phyloP scores from a whole-genome alignment of 2,797 vertebrate species.

The Danio kyathit region DNA sequence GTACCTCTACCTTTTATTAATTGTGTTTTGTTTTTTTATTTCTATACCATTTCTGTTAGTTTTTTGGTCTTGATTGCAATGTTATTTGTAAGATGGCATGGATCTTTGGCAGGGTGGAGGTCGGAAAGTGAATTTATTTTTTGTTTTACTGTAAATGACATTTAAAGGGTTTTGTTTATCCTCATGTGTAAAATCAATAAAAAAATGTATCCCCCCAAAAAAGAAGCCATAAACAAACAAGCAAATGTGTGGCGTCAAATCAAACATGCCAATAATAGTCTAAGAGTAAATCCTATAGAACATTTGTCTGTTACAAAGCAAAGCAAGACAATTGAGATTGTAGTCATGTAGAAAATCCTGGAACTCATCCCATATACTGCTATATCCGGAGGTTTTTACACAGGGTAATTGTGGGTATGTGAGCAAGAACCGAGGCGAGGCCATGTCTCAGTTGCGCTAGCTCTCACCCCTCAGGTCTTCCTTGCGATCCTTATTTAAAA shows the following conservation, averaged over 20 bases:
- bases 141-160: too few species aligned
- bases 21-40: too few species aligned
- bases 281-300: background rate
- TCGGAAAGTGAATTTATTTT: too few species aligned
- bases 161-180: too few species aligned
- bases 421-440: constrained; percentile 30
- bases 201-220: too few species aligned
- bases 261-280: constrained; percentile 13
- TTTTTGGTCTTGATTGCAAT: too few species aligned
- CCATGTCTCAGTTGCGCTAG: constrained; percentile 46
- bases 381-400: constrained; percentile 34
- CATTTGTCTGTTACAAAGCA: background rate
- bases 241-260: constrained; percentile 12
- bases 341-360: constrained; percentile 21
- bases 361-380: constrained; percentile 26
- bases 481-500: constrained; percentile 44
- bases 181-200: too few species aligned
- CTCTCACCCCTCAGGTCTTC: constrained; percentile 46
- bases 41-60: too few species aligned
- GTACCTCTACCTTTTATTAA: too few species aligned
- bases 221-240: background rate
- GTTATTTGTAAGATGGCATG: too few species aligned
- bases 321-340: background rate
- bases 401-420: constrained; percentile 37
- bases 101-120: too few species aligned